These are phyloP conservation scores for Philopotamus ludificatus DNA, from an alignment of 1,140 invertebrate genomes.

Conservation along the genomic window DNA sequence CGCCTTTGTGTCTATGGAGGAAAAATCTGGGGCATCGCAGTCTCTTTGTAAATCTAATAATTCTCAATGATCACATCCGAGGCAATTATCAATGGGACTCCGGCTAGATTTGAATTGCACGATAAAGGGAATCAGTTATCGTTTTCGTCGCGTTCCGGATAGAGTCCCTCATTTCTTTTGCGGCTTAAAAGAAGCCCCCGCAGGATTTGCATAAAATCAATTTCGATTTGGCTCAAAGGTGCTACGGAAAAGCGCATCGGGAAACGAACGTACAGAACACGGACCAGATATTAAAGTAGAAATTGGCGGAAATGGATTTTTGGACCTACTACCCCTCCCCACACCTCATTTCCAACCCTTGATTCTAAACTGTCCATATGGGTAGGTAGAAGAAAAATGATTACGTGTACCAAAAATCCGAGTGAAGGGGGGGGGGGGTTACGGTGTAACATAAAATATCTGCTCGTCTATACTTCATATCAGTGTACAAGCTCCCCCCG, in stretches of 20 bases:
- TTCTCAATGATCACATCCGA: no score
- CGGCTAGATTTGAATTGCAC: no score
- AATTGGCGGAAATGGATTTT: constrained; percentile 4
- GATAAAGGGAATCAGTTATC: no score
- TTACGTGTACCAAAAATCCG: constrained; percentile 8
- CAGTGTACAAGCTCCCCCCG: neutral
- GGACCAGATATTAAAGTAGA: neutral
- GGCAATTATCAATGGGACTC: no score
- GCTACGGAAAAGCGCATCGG: neutral
- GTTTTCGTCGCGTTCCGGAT: no score
- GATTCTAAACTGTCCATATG: neutral
- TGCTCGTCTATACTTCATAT: constrained; percentile 11
- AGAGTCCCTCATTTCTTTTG: no score
- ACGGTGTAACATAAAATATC: constrained; percentile 21
- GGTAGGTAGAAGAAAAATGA: constrained; percentile 5
- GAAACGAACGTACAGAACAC: neutral
- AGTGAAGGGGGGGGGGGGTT: neutral
- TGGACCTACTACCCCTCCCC: neutral
- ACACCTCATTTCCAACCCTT: neutral
- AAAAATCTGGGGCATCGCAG: no score
- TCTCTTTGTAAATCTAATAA: no score
- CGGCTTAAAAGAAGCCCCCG: constrained; percentile 12
- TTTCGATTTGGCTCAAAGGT: constrained; percentile 18
- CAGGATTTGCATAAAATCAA: constrained; percentile 27
- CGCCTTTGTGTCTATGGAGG: no score